phyloP scores from a whole-genome alignment of 2,113 vertebrate genomes.

The Myrmecophaga tridactyla region DNA sequence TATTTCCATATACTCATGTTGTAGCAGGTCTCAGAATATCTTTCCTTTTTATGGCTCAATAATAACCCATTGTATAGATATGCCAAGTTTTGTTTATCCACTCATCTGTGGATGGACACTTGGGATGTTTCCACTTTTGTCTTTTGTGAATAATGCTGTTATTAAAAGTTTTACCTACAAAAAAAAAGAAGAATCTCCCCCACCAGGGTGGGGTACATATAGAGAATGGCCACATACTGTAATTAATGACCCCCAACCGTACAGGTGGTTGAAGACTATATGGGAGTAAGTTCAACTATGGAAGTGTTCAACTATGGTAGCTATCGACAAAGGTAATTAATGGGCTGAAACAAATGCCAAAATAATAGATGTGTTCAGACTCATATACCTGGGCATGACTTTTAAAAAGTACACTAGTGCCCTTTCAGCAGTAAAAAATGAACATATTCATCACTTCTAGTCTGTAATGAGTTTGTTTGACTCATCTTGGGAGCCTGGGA shows the following conservation, averaged over 20 bases:
- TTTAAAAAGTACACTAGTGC: neutral
- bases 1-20: no score
- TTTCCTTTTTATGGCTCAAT: no score
- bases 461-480: neutral
- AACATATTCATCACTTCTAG: neutral
- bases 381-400: neutral
- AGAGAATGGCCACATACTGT: neutral
- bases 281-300: neutral
- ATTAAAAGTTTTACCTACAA: no score
- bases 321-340: slow-evolving; percentile 4
- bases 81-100: no score
- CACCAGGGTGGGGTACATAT: neutral
- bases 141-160: no score
- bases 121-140: no score
- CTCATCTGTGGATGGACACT: no score
- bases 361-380: neutral
- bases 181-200: neutral
- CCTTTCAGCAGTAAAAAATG: neutral
- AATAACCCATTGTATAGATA: no score
- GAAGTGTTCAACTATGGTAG: neutral
- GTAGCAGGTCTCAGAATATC: no score
- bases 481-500: neutral
- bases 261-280: neutral
- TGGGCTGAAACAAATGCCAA: slow-evolving; percentile 11
- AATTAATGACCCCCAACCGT: neutral